A percentile compares a stretch with the other conserved stretches of the same genome.
Evolutionary conservation across 2,113 vertebrate species (phyloP).

Genomic region (Struthio camelus): DNA sequence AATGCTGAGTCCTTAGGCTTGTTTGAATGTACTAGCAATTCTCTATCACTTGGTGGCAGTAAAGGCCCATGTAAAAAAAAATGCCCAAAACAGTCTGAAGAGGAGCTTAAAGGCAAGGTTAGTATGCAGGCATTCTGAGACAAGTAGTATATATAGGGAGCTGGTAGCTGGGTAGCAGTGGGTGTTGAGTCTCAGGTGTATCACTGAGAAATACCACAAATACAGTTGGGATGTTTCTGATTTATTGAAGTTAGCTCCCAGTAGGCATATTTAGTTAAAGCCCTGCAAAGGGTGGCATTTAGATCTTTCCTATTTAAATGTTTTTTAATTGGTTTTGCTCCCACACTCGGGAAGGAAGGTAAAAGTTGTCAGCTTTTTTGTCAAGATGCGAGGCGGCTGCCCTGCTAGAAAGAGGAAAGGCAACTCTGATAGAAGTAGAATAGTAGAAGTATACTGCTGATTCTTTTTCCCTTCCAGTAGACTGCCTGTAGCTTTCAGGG

Average conservation of each 20-base stretch:
- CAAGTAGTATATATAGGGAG: rapidly evolving
- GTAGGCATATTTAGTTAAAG: not conserved
- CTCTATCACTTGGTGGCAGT: not conserved
- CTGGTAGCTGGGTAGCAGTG: not conserved
- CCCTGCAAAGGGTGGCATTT: not conserved
- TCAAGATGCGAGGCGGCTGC: not conserved
- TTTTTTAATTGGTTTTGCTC: not conserved
- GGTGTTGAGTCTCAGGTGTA: not conserved
- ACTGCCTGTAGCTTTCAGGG: not conserved
- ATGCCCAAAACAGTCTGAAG: not conserved
- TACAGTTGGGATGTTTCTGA: not conserved
- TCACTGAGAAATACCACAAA: not conserved
- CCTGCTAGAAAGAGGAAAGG: not conserved
- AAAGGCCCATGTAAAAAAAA: not conserved
- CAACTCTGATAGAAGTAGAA: not conserved
- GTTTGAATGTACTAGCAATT: not conserved
- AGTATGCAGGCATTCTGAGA: not conserved
- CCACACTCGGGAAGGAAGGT: not conserved
- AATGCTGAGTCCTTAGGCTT: not conserved
- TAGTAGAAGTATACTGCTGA: not conserved
- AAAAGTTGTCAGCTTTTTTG: not conserved
- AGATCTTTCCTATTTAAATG: not conserved
- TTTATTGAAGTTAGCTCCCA: not conserved
- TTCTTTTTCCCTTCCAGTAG: not conserved
- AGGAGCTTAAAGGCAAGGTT: not conserved